A percentile compares a stretch with the other conserved stretches of the same genome.
Evolutionary conservation across 2,888 invertebrate species (phyloP).

Genomic region (Clusia tigrina): DNA sequence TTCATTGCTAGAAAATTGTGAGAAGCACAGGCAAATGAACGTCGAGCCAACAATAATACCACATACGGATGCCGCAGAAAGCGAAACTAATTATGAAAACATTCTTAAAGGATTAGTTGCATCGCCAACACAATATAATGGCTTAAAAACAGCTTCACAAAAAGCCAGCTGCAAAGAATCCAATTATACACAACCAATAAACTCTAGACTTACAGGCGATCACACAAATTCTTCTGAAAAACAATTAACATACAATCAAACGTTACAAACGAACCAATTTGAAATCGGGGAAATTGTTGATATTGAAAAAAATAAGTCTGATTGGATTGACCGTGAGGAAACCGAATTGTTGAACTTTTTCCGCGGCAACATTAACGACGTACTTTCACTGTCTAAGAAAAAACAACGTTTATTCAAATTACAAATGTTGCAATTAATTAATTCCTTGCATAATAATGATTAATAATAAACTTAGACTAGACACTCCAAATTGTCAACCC

Average conservation of each 20-base stretch:
- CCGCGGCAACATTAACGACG: constrained; percentile 36
- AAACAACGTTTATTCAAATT: constrained; percentile 39
- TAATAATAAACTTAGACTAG: not conserved
- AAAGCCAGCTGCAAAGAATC: not conserved
- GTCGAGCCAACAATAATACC: not conserved
- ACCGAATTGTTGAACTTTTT: constrained; percentile 38
- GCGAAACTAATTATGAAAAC: not conserved
- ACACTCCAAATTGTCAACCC: no score
- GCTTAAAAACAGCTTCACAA: not conserved
- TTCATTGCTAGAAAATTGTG: no score
- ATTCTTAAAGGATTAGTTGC: not conserved
- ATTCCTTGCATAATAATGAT: constrained; percentile 33
- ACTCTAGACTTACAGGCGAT: no score
- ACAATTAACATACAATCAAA: not conserved
- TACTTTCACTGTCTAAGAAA: constrained; percentile 31
- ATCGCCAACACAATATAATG: no score
- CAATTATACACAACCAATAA: not conserved
- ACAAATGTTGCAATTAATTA: constrained; percentile 35
- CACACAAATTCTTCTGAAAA: not conserved
- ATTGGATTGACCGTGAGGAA: constrained; percentile 25
- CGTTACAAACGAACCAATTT: no score
- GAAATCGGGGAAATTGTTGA: not conserved
- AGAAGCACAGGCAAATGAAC: no score
- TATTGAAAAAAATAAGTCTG: not conserved
- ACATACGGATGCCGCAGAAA: not conserved